A percentile compares a stretch with the other conserved stretches of the same genome.
Evolutionary conservation across 2,888 invertebrate species (phyloP).

Genomic region (Branchipolynoe longqiensis): DNA sequence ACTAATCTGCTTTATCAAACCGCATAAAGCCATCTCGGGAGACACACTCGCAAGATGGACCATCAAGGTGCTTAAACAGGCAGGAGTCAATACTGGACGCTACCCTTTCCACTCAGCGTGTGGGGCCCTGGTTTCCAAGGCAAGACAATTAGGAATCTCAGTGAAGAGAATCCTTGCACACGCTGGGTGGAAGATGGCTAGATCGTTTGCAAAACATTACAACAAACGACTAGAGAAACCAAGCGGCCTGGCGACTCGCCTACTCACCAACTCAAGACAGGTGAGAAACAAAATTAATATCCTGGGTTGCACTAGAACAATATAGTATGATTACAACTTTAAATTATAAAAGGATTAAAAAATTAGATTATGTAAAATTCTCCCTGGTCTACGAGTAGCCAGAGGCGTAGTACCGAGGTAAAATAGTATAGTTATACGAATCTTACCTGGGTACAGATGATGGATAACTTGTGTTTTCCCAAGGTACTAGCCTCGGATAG

Average conservation of each 20-base stretch:
- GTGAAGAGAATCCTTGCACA: background rate
- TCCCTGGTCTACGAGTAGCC: background rate
- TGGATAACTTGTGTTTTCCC: background rate
- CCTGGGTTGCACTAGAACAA: background rate
- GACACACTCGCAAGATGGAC: background rate
- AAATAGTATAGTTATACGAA: background rate
- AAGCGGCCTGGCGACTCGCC: background rate
- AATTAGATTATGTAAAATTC: background rate
- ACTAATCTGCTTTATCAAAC: background rate
- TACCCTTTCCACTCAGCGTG: background rate
- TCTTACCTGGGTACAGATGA: background rate
- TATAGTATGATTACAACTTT: background rate
- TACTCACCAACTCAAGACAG: background rate
- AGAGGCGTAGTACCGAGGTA: background rate
- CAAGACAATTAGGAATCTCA: background rate
- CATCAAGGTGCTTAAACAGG: background rate
- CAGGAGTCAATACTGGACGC: background rate
- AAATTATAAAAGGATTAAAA: background rate
- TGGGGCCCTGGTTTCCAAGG: background rate
- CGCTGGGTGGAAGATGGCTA: background rate
- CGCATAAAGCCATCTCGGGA: background rate
- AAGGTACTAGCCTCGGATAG: too few species aligned
- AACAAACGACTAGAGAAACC: background rate
- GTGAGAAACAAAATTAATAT: background rate
- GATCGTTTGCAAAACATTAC: background rate